A percentile compares a stretch with the other conserved stretches of the same genome.
Conservation (phyloP, 1,140 invertebrate species). For the Sycobia sp. region DNA sequence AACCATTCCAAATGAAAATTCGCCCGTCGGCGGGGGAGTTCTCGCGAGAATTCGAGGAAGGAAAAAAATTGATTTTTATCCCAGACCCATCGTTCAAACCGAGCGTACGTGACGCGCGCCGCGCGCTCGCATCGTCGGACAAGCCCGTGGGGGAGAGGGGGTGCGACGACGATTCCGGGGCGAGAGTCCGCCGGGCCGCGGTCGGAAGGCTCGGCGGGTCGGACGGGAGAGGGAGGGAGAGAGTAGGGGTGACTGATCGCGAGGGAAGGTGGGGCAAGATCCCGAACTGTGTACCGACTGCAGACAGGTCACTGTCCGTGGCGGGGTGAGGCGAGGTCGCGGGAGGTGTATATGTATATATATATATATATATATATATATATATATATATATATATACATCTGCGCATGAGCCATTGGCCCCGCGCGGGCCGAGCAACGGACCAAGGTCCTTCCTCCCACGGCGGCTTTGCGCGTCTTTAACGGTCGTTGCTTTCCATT, state of each 20-base stretch:
- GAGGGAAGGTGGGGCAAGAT: constrained; percentile 21
- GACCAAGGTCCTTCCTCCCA: constrained; percentile 2
- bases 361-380: no score
- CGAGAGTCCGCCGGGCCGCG: no score
- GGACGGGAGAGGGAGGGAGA: no score
- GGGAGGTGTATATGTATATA: no score
- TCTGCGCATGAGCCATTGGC: constrained; percentile 7
- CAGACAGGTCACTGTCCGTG: constrained; percentile 24
- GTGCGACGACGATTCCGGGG: constrained; percentile 13
- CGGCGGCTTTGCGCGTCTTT: background rate
- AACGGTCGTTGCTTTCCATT: constrained; percentile 2
- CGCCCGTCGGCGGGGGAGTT: no score
- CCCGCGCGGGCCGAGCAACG: background rate
- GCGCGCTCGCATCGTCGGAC: no score
- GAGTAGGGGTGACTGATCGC: constrained; percentile 14
- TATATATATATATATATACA: no score
- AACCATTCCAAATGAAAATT: no score
- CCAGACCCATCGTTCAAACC: constrained; percentile 17
- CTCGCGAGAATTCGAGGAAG: no score
- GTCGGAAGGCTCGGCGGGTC: no score
- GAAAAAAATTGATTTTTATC: constrained; percentile 33
- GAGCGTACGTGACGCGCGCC: constrained; percentile 28
- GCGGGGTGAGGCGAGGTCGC: background rate
- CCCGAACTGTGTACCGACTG: background rate
- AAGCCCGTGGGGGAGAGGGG: no score